phyloP scores from a whole-genome alignment of 2,888 invertebrate species.

The Dinocampus coccinellae region DNA sequence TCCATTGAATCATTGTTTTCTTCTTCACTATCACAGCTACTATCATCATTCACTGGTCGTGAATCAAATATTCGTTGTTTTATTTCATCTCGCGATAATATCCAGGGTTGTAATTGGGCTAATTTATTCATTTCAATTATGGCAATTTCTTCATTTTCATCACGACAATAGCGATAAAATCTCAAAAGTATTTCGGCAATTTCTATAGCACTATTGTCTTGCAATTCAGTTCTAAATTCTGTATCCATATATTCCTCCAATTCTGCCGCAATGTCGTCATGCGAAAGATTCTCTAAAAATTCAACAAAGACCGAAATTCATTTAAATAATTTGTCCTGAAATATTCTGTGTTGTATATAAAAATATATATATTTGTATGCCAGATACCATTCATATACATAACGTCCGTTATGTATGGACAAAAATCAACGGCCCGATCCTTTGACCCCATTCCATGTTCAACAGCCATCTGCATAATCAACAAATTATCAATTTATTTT shows the following conservation, averaged over 20 bases:
- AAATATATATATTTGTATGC: slow-evolving; percentile 3
- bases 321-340: background rate
- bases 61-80: slow-evolving; percentile 23
- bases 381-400: slow-evolving; percentile 59
- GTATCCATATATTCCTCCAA: slow-evolving; percentile 62
- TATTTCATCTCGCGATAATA: slow-evolving; percentile 39
- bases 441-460: slow-evolving; percentile 62
- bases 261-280: slow-evolving; percentile 55
- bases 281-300: slow-evolving; percentile 52
- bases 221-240: slow-evolving; percentile 57
- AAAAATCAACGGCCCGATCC: slow-evolving; percentile 56
- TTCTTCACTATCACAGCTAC: slow-evolving; percentile 44
- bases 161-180: slow-evolving; percentile 54
- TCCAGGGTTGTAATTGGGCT: slow-evolving; percentile 58
- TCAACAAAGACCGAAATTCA: background rate
- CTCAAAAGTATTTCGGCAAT: slow-evolving; percentile 60
- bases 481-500: background rate
- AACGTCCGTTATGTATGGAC: slow-evolving; percentile 55
- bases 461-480: slow-evolving; percentile 53
- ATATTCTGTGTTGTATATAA: background rate
- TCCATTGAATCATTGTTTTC: slow-evolving; percentile 47
- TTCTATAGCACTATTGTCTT: slow-evolving; percentile 60
- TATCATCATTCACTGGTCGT: slow-evolving; percentile 20
- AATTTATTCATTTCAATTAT: slow-evolving; percentile 55
- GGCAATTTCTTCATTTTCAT: slow-evolving; percentile 49